Evolutionary conservation across 1,140 invertebrate species (phyloP).

Genomic region (Hylyphantes graminicola): DNA sequence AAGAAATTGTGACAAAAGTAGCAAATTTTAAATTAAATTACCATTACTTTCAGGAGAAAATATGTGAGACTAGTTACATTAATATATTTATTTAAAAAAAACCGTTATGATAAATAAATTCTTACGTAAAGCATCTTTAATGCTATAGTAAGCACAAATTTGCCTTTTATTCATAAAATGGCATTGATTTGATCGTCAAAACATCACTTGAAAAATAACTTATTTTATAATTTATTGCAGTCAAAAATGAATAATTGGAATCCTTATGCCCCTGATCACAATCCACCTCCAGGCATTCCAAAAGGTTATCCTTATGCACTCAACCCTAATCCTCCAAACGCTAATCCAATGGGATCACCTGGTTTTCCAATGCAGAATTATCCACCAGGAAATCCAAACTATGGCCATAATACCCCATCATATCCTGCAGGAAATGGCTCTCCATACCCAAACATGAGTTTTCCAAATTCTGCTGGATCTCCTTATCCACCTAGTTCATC

Average conservation of each 20-base stretch:
- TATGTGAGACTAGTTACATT: no score
- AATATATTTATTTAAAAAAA: no score
- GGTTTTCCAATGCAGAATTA: neutral
- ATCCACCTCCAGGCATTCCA: constrained; percentile 36
- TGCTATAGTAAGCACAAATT: no score
- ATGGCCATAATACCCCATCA: neutral
- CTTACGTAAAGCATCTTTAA: no score
- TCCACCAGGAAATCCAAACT: neutral
- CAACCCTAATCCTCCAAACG: constrained; percentile 17
- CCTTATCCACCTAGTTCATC: constrained; percentile 5
- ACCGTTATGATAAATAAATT: no score
- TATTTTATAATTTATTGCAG: neutral
- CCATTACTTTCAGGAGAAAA: no score
- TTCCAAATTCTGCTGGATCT: neutral
- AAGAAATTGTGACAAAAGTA: no score
- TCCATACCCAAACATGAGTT: neutral
- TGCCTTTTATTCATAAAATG: no score
- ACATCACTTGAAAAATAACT: no score
- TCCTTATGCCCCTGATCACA: constrained; percentile 31
- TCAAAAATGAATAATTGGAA: constrained; percentile 26
- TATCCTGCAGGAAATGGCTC: neutral
- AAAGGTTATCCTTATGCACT: constrained; percentile 33
- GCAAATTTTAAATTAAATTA: no score
- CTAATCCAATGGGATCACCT: constrained; percentile 7
- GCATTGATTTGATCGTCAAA: no score